Conservation (phyloP, 2,888 invertebrate genomes). For the Lasioglossum villosulum region DNA sequence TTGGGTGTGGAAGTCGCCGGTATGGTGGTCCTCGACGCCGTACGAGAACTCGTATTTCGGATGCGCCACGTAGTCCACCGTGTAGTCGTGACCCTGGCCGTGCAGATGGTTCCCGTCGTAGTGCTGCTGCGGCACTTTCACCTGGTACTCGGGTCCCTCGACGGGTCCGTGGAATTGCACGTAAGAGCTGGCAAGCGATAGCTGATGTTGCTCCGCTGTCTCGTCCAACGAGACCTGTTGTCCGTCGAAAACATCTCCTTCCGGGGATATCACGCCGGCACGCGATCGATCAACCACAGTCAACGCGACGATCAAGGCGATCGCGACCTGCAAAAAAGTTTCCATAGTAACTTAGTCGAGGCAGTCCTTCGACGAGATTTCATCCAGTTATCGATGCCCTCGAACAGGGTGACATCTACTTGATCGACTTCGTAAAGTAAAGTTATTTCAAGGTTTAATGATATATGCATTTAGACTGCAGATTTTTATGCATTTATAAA, state of each 20-base stretch:
- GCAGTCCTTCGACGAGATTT: neutral
- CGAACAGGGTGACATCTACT: constrained; percentile 10
- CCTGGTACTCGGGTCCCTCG: constrained; percentile 80
- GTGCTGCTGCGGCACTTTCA: constrained; percentile 80
- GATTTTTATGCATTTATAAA: no score
- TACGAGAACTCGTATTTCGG: constrained; percentile 81
- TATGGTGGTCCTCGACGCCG: constrained; percentile 81
- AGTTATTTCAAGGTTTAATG: no score
- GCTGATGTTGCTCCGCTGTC: constrained; percentile 50
- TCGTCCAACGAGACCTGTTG: constrained; percentile 69
- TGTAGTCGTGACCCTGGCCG: constrained; percentile 70
- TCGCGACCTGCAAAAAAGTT: constrained; percentile 59
- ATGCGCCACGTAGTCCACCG: constrained; percentile 79
- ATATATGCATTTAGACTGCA: no score
- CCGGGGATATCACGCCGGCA: constrained; percentile 60
- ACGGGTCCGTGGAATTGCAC: constrained; percentile 83
- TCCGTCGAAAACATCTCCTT: constrained; percentile 30
- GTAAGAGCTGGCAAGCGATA: constrained; percentile 79
- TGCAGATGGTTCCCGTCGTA: constrained; percentile 71
- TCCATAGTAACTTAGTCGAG: constrained; percentile 2
- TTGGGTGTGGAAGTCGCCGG: constrained; percentile 84
- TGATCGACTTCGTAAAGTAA: constrained; percentile 3
- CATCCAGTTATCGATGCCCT: neutral
- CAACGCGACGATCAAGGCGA: constrained; percentile 61
- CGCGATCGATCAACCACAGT: constrained; percentile 59